phyloP scores from a whole-genome alignment of 2,888 invertebrate species.

The Meiosimyza decipiens region DNA sequence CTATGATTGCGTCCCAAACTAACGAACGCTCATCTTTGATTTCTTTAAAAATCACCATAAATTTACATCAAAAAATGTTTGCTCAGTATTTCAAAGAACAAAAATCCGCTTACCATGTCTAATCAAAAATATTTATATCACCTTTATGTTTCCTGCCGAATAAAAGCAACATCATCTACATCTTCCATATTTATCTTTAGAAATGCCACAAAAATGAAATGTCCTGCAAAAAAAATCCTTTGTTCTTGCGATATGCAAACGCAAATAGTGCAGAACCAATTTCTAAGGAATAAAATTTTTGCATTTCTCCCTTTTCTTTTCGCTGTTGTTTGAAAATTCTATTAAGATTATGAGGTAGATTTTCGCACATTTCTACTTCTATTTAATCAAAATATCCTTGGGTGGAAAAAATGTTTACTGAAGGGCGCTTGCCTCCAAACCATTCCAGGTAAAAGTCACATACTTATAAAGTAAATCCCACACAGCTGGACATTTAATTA shows the following conservation, averaged over 20 bases:
- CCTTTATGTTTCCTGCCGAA: slow-evolving; percentile 29
- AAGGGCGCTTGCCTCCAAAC: neutral
- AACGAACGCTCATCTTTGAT: slow-evolving; percentile 16
- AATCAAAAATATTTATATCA: slow-evolving; percentile 42
- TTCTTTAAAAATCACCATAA: slow-evolving; percentile 17
- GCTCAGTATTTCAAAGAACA: neutral
- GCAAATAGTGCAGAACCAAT: slow-evolving; percentile 38
- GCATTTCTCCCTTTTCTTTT: neutral
- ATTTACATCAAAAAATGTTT: slow-evolving; percentile 17
- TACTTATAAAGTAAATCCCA: slow-evolving; percentile 29
- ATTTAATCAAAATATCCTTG: slow-evolving; percentile 42
- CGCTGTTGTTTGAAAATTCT: slow-evolving; percentile 25
- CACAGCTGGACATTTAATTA: slow-evolving; percentile 46
- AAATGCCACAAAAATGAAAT: slow-evolving; percentile 34
- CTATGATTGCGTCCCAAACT: slow-evolving; percentile 13
- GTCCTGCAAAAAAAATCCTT: slow-evolving; percentile 12
- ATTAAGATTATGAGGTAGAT: slow-evolving; percentile 43
- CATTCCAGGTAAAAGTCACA: slow-evolving; percentile 10
- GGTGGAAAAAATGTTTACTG: neutral
- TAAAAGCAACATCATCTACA: slow-evolving; percentile 39
- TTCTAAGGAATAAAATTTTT: neutral
- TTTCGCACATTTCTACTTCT: slow-evolving; percentile 47
- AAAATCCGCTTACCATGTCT: slow-evolving; percentile 33
- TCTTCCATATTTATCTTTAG: slow-evolving; percentile 34
- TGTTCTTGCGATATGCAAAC: slow-evolving; percentile 27